Base-by-base conservation (phyloP, 2,113 vertebrate species). In the Herpetotheres cachinnans region DNA sequence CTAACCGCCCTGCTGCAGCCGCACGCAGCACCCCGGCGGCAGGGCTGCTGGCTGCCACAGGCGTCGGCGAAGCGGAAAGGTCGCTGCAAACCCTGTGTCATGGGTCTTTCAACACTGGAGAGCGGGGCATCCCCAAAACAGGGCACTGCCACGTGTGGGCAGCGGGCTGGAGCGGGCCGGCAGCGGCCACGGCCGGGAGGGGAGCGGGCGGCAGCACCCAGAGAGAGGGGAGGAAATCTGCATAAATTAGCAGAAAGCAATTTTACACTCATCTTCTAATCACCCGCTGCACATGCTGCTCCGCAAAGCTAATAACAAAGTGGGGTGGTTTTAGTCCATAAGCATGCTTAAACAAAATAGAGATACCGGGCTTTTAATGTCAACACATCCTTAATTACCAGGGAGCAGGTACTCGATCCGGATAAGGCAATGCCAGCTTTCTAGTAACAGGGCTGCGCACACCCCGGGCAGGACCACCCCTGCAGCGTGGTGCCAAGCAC, bases 131-230 rank as follows among this genome's bases (percentile, higher is more conserved):
- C 40, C 34, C 67, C 7, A 1, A 9, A 58, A 29, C 29, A 3
- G n/a, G 34, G 65, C 21, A 29, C 20, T 11, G 55, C 27, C 36
- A 15, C 3, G 7, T 6, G 26, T 4, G 36, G 40, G 29, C 49
- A 49, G 59, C 1, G 7, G 29, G 61, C 7, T 81, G 77, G 70
- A 69, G 25, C n/a, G 18, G 58, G 49, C 20, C 13, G 4, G 27
- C 34, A 27, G 15, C 0, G 2, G 55, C n/a, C n/a, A n/a, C 0
- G 2, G 54, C 38, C 5, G 0, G 2, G 15, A 47, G 38, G 7
- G 38, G 13, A 81, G 16, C 2, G 0, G 76, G 71, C 4, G 1
- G 49, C 46, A n/a, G 69, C 0, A 0, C 59, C 25, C 30, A 2
- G 61, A 16, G 9, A 34, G 7, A 49, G 19, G 49, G 50, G 20